Conservation (phyloP, 2,113 vertebrate species). For the Platycercus adscitus region DNA sequence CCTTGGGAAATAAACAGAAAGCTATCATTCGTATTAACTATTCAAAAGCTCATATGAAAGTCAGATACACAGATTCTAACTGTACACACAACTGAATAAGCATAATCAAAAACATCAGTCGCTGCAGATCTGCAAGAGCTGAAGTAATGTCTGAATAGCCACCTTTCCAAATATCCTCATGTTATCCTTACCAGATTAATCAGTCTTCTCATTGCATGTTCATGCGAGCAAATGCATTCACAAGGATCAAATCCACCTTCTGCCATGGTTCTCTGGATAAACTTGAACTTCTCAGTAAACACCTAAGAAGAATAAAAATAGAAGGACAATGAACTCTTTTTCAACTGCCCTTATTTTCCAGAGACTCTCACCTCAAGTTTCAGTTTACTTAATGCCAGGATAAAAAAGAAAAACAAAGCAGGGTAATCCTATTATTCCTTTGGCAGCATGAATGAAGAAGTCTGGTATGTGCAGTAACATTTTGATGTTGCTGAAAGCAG, state of each 20-base stretch:
- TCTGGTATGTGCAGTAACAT: constrained; percentile 24
- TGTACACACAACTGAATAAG: background rate
- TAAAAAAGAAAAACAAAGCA: constrained; percentile 51
- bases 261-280: constrained; percentile 84
- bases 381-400: constrained; percentile 32
- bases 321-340: constrained; percentile 51
- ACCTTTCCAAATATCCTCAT: background rate
- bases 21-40: background rate
- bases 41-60: background rate
- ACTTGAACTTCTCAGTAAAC: constrained; percentile 54
- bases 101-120: constrained; percentile 8
- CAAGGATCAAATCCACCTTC: constrained; percentile 97
- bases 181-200: constrained; percentile 91
- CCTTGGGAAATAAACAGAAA: background rate
- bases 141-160: background rate
- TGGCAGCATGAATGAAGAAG: constrained; percentile 50
- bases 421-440: constrained; percentile 62
- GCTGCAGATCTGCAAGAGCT: background rate
- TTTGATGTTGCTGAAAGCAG: constrained; percentile 4
- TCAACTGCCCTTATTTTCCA: constrained; percentile 52
- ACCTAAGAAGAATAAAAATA: constrained; percentile 61
- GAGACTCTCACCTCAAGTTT: constrained; percentile 45
- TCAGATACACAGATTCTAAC: background rate
- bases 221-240: constrained; percentile 95
- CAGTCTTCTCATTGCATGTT: constrained; percentile 95